Evolutionary conservation across 2,888 invertebrate species (phyloP).

Genomic region (Diarsia brunnea): DNA sequence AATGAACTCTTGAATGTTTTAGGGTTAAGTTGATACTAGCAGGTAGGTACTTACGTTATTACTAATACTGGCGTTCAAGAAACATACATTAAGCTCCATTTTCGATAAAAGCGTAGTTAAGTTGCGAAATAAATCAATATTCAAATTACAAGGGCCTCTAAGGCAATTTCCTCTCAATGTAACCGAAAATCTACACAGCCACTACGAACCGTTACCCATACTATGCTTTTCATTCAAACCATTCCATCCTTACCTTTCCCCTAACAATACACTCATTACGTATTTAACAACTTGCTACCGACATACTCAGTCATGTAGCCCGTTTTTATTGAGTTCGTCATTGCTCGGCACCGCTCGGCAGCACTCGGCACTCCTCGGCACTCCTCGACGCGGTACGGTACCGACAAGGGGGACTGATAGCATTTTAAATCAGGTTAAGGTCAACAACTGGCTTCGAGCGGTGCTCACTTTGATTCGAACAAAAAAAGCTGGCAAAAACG

Average conservation of each 20-base stretch:
- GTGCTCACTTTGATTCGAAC: conserved; percentile 57
- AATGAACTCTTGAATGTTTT: neutral
- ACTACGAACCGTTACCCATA: too few species aligned
- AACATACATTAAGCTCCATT: neutral
- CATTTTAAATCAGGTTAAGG: conserved; percentile 90
- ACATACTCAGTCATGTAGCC: conserved; percentile 84
- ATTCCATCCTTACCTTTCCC: conserved; percentile 75
- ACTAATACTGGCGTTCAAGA: neutral
- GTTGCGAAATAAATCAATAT: too few species aligned
- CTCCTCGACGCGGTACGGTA: conserved; percentile 48
- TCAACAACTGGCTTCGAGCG: conserved; percentile 73
- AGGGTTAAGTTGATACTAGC: neutral
- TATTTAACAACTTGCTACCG: conserved; percentile 84
- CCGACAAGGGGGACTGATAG: conserved; percentile 78
- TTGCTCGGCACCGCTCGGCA: conserved; percentile 39
- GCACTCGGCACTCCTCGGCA: conserved; percentile 24
- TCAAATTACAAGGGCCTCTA: too few species aligned
- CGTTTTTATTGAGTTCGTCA: conserved; percentile 79
- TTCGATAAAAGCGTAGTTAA: neutral
- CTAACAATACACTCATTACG: conserved; percentile 89
- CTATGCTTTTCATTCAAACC: neutral
- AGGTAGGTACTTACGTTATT: too few species aligned
- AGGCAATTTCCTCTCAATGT: neutral
- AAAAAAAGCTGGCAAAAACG: conserved; percentile 36
- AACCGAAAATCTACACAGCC: neutral